These are phyloP conservation scores for Xestia rhomboidea DNA, from an alignment of 2,888 invertebrate species.

Conservation along the genomic window DNA sequence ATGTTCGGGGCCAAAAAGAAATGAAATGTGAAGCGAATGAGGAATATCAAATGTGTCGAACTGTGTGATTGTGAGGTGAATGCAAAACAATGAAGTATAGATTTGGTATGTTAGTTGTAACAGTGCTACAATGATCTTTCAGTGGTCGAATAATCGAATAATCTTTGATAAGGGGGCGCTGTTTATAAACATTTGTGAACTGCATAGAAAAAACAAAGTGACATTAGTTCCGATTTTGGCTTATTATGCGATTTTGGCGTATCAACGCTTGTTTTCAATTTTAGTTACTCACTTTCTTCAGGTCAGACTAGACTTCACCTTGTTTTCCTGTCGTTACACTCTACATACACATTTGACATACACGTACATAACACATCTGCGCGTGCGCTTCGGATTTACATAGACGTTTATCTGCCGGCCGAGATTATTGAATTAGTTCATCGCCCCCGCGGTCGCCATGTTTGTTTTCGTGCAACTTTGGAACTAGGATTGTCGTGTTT, in stretches of 20 bases:
- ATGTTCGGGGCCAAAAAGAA: neutral
- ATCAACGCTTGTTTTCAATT: no score
- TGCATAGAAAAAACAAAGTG: neutral
- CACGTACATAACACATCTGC: no score
- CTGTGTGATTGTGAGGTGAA: neutral
- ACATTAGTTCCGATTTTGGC: neutral
- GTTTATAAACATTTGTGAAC: neutral
- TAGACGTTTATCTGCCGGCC: constrained; percentile 53
- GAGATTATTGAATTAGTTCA: constrained; percentile 67
- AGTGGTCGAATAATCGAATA: neutral
- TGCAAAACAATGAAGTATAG: neutral
- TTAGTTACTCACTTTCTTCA: no score
- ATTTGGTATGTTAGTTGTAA: neutral
- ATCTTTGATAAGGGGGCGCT: neutral
- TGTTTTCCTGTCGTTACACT: constrained; percentile 42
- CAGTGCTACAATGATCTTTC: neutral
- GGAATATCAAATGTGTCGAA: neutral
- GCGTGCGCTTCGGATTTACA: constrained; percentile 54
- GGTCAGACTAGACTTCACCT: neutral
- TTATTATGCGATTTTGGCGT: no score
- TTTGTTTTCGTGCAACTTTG: constrained; percentile 19
- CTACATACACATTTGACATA: constrained; percentile 35
- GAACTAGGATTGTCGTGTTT: constrained; percentile 33
- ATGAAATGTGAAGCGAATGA: neutral
- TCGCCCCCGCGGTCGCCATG: constrained; percentile 51